Percentiles rank a stretch among this genome's conserved stretches.
phyloP scores from a whole-genome alignment of 2,888 invertebrate species.

The Diaperis boleti region DNA sequence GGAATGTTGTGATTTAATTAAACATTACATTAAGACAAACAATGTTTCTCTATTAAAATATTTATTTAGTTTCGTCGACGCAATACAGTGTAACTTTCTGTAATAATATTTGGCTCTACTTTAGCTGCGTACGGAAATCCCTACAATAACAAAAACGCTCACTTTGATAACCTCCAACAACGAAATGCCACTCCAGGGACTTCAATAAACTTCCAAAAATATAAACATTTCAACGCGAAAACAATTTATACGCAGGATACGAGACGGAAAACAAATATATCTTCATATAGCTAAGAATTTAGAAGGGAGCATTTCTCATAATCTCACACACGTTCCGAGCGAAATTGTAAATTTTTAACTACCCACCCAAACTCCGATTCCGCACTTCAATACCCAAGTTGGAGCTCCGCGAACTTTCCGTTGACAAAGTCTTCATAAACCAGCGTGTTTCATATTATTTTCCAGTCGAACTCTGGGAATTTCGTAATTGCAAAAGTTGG shows the following conservation, averaged over 20 bases:
- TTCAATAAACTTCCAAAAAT: slow-evolving; percentile 22
- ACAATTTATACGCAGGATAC: slow-evolving; percentile 14
- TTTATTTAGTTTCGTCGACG: slow-evolving; percentile 42
- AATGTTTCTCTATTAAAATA: slow-evolving; percentile 35
- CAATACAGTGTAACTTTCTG: slow-evolving; percentile 37
- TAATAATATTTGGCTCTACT: slow-evolving; percentile 42
- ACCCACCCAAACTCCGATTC: no score
- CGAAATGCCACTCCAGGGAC: slow-evolving; percentile 14
- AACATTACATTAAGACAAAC: slow-evolving; percentile 35
- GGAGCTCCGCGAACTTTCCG: slow-evolving; percentile 6
- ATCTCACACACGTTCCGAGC: no score
- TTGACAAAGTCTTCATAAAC: slow-evolving; percentile 32
- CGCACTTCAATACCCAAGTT: neutral
- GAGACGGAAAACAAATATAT: slow-evolving; percentile 17
- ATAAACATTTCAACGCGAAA: slow-evolving; percentile 29
- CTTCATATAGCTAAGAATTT: neutral
- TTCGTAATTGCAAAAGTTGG: slow-evolving; percentile 42
- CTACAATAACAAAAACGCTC: slow-evolving; percentile 30
- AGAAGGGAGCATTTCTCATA: neutral
- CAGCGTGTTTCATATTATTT: slow-evolving; percentile 42
- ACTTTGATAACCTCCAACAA: slow-evolving; percentile 29
- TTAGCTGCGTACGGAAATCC: slow-evolving; percentile 20
- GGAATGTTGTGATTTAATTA: slow-evolving; percentile 40
- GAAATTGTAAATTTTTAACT: neutral
- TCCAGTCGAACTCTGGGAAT: slow-evolving; percentile 38